Base-by-base conservation (phyloP, 2,113 vertebrate genomes). In the Physeter macrocephalus region DNA sequence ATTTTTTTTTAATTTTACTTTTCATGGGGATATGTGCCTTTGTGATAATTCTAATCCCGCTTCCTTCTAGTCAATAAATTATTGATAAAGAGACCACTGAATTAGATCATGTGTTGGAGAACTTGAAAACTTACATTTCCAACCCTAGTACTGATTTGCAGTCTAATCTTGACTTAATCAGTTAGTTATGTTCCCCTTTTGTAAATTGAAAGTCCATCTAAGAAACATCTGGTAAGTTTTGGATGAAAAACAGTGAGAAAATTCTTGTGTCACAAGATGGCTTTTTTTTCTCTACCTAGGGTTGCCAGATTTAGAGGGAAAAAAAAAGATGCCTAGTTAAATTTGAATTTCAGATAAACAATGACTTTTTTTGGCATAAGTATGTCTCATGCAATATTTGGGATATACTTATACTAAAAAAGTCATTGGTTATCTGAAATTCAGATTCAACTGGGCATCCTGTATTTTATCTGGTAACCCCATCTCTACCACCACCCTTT, bases 181-280 rank as follows among this genome's bases (percentile, higher is more conserved):
- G 54, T 83, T 62, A 91, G 57, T 90, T 94, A 86, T 96, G 94
- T 94, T 94, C 43, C 77, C 34, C 59, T 66, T 93, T 82, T 96
- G 17, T 90, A 96, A 96, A 91, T 31, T 88, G 85, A 88, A 96
- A 96, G 49, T 75, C 90, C 41, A 80, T 94, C 93, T 92, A 97
- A 97, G 95, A 97, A 93, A 96, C 93, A 96, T 96, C 87, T 97
- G 94, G 88, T 92, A 95, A 86, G 49, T 95, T 92, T 94, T 93
- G 90, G 90, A 94, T 96, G 84, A 90, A 95, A 96, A 95, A 39
- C 43, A 64, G 66, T 81, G 57, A 83, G 88, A 97, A 94, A 96
- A 77, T 18, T 5, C 78, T 94, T 92, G 49, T 67, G 96, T 95
- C 83, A 92, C 49, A 97, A 72, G 67, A 67, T 88, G 57, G 36